Conservation (phyloP, 35 echinoderm and acorn worm species). For the Ptychodera flava region DNA sequence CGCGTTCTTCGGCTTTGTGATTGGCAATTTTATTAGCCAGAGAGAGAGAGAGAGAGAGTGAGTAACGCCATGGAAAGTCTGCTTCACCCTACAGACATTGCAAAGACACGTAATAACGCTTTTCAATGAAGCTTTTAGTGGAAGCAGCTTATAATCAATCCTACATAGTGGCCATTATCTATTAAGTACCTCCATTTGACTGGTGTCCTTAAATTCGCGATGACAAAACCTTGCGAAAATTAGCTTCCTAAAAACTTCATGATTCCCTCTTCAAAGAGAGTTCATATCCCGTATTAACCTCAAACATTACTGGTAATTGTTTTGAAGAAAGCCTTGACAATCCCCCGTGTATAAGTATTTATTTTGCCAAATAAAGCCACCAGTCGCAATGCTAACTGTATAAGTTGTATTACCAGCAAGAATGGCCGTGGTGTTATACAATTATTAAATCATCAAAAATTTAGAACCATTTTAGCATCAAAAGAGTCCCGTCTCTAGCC, state of each 20-base stretch:
- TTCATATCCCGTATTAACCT: not conserved
- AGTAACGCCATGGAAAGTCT: too few relatives aligned
- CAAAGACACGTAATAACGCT: not conserved
- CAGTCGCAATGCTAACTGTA: not conserved
- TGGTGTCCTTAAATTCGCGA: not conserved
- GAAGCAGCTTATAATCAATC: not conserved
- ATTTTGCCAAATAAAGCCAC: not conserved
- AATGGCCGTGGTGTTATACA: not conserved
- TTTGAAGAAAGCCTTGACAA: not conserved
- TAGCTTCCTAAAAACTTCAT: not conserved
- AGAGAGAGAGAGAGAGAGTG: not conserved
- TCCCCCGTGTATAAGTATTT: not conserved
- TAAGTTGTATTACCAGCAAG: not conserved
- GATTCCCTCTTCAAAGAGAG: not conserved
- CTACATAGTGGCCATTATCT: not conserved
- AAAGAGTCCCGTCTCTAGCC: not conserved
- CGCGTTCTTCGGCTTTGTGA: not conserved
- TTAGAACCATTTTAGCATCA: not conserved
- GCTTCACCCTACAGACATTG: not conserved
- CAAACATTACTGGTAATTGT: not conserved
- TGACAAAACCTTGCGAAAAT: not conserved
- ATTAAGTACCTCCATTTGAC: slow-evolving; percentile 1
- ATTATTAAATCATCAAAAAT: not conserved
- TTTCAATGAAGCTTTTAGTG: not conserved
- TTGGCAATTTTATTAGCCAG: not conserved